Evolutionary conservation across 2,888 invertebrate species (phyloP), one percentile per base, ranked within the genome.

Genomic region (Ligdia adustata): DNA sequence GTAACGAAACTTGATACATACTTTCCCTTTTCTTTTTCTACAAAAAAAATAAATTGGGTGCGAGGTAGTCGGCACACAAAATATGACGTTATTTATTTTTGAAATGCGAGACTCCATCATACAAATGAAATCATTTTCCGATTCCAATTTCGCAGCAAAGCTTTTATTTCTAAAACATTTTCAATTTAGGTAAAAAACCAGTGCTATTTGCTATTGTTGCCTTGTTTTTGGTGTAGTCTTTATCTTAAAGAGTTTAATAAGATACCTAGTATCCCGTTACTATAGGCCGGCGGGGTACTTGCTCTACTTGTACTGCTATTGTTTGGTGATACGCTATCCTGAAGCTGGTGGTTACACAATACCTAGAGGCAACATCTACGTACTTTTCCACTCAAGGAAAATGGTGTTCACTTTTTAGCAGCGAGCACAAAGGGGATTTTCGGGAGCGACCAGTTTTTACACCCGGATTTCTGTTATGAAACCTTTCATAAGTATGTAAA

Each of bases 401-500:
- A 65, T 62, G 47, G 54, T 57, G 55, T 51, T 50, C 48, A 56
- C 24, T 49, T 52, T 56, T 60, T 53, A 55, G 46, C 32, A 50
- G 52, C 62, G 51, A 52, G 44, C 63, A 69, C 71, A 71, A 71
- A 69, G 54, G 59, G 55, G 57, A 69, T 71, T 63, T 69, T 63
- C 61, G 55, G 55, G 54, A 57, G 64, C 69, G 64, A 72, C 65
- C 70, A 65, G 65, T 66, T 72, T 71, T 71, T 63, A 64, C 64
- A 64, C 64, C 59, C 62, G 60, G 63, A 76, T 75, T 72, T 75
- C 71, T 69, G 62, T 69, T 71, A 66, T 70, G 66, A 70, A 76
- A 75, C 69, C 72, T 69, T 75, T 73, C 65, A 72, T 75, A 75
- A 79, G 74, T 75, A 78, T 79, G 75, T 76, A 79, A 79, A 81